Evolutionary conservation across 2,797 vertebrate species (phyloP), one percentile per base, ranked within the genome.

Genomic region (Tiaroga cobitis): DNA sequence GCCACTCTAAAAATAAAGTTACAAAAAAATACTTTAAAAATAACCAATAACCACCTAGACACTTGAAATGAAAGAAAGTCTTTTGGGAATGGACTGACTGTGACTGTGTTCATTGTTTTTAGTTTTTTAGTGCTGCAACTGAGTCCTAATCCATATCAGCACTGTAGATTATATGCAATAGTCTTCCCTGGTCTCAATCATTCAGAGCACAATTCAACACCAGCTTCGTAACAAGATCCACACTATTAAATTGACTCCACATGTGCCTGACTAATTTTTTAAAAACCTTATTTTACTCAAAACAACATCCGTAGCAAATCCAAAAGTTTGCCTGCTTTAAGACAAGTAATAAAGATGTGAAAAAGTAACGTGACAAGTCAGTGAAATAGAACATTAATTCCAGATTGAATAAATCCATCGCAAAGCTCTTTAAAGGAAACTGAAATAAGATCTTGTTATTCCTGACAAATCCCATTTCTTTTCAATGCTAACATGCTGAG

Each of bases 401-500:
- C 88, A 89, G 89, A 87, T 77, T 88, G 82, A 68, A 84, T 82
- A 63, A 82, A 90, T 91, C 81, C 88, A 75, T 78, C 80, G 86
- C 81, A 88, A 89, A 90, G 89, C 84, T 89, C 87, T 84, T 86
- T 87, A 85, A 89, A 88, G 90, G 73, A 89, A 87, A 85, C 78
- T 46, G 83, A 88, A 85, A 85, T 61, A 82, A 80, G 83, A 89
- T 79, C 81, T 81, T 89, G 68, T 85, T 83, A 82, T 84, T 86
- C 83, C 83, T 85, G 81, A 85, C 83, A 87, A 88, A 87, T 85
- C 83, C 65, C 67, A 83, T 73, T 82, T 77, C 69, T 89, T 85
- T 87, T 83, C 81, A 84, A 39, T 29, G 61, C 78, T 80, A 89
- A 85, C 80, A 87, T 88, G 81, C 63, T 74, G 84, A 87, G 90